Evolutionary conservation across 2,113 vertebrate genomes (phyloP), one percentile per base, ranked within the genome.

Genomic region (human): DNA sequence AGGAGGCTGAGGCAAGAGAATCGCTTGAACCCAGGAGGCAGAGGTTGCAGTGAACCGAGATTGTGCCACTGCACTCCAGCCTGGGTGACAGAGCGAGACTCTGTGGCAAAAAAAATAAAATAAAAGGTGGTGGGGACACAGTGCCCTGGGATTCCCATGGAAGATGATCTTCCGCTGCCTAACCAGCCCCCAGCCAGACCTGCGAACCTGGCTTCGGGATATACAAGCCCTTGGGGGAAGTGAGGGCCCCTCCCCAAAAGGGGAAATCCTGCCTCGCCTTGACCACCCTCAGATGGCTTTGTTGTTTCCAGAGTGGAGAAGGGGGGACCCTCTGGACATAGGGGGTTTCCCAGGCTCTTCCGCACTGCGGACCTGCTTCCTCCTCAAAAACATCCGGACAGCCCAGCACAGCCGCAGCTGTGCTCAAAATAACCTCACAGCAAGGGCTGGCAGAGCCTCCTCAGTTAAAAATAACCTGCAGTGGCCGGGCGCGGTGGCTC

Each of bases 131-230:
- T 13, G 45, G 76, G 1, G 50, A 10, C 23, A 4, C 2, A 0
- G 20, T 1, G 66, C 9, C 30, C 35, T 40, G 6, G 55, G 40
- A 32, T 30, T 48, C 8, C n/a, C 1, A 0, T 8, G 48, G 59
- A 40, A 11, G 38, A 32, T 2, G 68, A 40, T 22, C 61, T 55
- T 40, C 50, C 0, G 2, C 50, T 13, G 43, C 43, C 12, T 45
- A 16, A 2, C 4, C 8, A 3, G 80, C 32, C 52, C 76, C 8
- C 2, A 43, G 4, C 9, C 0, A 0, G 52, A 78, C 30, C 2
- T 50, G 30, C 17, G 8, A 17, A 50, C 45, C 90, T 17, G 57
- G 43, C 25, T 16, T 75, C 23, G 0, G 25, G 81, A 43, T 18
- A 1, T 6, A 3, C 0, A 1, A 79, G 25, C 23, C 30, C 32